Evolutionary conservation across 2,888 invertebrate genomes (phyloP).

Genomic region (Lycophotia porphyrea): DNA sequence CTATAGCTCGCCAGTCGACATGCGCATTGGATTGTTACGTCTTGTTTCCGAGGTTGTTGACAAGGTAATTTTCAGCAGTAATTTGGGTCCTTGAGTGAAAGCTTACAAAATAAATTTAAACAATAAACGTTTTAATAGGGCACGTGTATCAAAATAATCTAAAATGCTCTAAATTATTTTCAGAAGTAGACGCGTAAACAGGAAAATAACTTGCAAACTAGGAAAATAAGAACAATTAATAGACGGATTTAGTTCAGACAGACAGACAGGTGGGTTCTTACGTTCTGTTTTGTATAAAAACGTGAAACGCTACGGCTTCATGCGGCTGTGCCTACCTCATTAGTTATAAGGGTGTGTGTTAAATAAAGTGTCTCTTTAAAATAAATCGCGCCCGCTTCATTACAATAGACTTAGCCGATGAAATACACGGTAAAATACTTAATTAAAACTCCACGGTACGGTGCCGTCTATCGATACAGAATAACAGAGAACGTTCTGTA

Average conservation of each 20-base stretch:
- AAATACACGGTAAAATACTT: slow-evolving; percentile 18
- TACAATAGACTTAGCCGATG: neutral
- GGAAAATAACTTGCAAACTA: neutral
- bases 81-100: neutral
- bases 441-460: slow-evolving; percentile 32
- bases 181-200: neutral
- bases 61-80: neutral
- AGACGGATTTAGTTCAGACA: neutral
- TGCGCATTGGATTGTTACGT: neutral
- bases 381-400: slow-evolving; percentile 22
- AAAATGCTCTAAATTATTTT: neutral
- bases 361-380: neutral
- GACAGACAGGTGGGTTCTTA: neutral
- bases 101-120: neutral
- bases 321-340: neutral
- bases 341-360: neutral
- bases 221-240: neutral
- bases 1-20: neutral
- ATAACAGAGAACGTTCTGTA: neutral
- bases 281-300: neutral
- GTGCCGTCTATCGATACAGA: slow-evolving; percentile 17
- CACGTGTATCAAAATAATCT: neutral
- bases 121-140: neutral
- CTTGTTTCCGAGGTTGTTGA: neutral
- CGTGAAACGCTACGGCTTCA: neutral